phyloP scores from a whole-genome alignment of 2,888 invertebrate genomes.

The Congeria kusceri region DNA sequence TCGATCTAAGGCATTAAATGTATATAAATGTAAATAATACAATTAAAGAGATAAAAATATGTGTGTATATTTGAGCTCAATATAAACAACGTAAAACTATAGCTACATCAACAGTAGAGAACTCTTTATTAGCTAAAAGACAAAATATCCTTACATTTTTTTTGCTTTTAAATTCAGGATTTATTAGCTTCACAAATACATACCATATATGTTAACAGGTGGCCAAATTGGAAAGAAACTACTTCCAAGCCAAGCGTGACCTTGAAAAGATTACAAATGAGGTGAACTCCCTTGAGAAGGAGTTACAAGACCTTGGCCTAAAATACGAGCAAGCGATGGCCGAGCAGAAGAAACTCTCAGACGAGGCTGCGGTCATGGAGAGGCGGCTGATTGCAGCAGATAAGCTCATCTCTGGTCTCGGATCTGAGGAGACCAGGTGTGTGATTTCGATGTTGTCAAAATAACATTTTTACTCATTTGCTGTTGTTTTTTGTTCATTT shows the following conservation, averaged over 20 bases:
- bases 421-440: constrained; percentile 91
- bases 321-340: constrained; percentile 92
- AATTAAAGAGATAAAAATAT: too few relatives aligned
- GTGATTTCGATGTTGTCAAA: constrained; percentile 3
- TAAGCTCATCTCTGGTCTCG: constrained; percentile 93
- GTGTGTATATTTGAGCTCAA: too few relatives aligned
- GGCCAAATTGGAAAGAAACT: constrained; percentile 91
- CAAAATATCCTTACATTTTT: too few relatives aligned
- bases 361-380: constrained; percentile 93
- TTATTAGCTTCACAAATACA: too few relatives aligned
- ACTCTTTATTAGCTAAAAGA: too few relatives aligned
- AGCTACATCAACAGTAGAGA: too few relatives aligned
- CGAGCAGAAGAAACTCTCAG: constrained; percentile 90
- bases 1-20: too few relatives aligned
- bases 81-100: too few relatives aligned
- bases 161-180: too few relatives aligned
- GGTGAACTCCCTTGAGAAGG: constrained; percentile 90
- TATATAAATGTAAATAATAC: too few relatives aligned
- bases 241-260: constrained; percentile 87
- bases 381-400: constrained; percentile 93
- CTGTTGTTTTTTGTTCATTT: too few relatives aligned
- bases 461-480: too few relatives aligned
- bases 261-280: constrained; percentile 92
- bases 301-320: constrained; percentile 89
- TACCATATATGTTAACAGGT: constrained; percentile 86